These are phyloP conservation scores for Penelope pileata DNA, from an alignment of 2,113 vertebrate species.

Conservation along the genomic window DNA sequence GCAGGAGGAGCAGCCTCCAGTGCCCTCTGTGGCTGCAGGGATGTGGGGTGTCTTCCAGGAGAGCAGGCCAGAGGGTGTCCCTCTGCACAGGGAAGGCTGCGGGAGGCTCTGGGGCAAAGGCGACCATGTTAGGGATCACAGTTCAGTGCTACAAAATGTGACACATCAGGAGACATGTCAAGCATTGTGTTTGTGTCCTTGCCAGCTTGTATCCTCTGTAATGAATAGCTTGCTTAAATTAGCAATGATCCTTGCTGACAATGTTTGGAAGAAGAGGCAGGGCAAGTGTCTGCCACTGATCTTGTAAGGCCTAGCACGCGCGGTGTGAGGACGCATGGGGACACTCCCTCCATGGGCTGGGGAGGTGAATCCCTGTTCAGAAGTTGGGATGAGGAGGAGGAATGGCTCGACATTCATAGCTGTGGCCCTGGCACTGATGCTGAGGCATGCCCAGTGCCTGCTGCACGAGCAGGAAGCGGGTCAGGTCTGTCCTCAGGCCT, in stretches of 20 bases:
- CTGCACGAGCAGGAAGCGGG: rapidly evolving
- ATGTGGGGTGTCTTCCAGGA: background rate
- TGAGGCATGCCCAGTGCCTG: background rate
- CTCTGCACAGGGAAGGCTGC: background rate
- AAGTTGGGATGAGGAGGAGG: background rate
- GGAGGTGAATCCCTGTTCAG: background rate
- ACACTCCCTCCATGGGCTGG: rapidly evolving
- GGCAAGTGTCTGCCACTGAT: rapidly evolving
- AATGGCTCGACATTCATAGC: rapidly evolving
- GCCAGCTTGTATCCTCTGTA: background rate
- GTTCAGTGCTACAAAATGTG: background rate
- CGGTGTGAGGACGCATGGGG: rapidly evolving
- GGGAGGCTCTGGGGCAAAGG: background rate
- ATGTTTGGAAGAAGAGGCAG: background rate
- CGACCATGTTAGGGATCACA: background rate
- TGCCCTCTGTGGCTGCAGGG: background rate
- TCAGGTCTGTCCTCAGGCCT: rapidly evolving
- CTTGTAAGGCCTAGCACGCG: background rate
- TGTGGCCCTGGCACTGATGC: background rate
- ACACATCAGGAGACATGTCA: rapidly evolving
- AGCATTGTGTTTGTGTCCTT: background rate
- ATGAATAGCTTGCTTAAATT: background rate
- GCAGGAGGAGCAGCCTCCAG: background rate
- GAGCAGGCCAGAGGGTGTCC: background rate
- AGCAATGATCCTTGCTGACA: background rate